A percentile compares a stretch with the other conserved stretches of the same genome.
Conservation (phyloP, 2,113 vertebrate genomes). For the Ameiurus melas region DNA sequence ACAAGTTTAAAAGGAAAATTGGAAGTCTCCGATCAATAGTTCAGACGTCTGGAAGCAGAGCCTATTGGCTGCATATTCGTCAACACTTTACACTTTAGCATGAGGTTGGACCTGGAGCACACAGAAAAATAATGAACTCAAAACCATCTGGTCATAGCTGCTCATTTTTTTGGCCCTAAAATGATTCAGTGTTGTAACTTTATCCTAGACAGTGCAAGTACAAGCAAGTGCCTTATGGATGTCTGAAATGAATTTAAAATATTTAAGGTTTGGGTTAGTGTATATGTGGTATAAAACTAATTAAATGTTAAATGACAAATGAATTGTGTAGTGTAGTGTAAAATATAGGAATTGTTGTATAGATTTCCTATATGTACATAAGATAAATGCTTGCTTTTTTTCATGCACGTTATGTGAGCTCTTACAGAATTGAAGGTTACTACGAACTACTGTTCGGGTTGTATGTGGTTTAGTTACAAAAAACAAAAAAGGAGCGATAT, state of each 20-base stretch:
- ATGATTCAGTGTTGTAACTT: slow-evolving; percentile 29
- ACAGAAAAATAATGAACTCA: slow-evolving; percentile 49
- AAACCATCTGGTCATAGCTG: slow-evolving; percentile 46
- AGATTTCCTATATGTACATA: neutral
- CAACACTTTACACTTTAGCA: neutral
- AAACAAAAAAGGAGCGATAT: neutral
- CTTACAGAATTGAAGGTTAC: neutral
- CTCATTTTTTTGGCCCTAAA: slow-evolving; percentile 54
- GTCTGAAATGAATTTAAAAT: neutral
- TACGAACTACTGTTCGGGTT: neutral
- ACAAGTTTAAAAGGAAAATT: neutral
- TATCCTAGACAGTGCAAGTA: slow-evolving; percentile 26
- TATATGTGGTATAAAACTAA: neutral
- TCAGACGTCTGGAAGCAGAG: slow-evolving; percentile 17
- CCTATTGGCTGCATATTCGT: neutral
- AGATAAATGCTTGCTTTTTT: neutral
- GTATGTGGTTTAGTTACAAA: neutral
- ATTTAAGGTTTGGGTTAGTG: neutral
- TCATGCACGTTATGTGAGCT: neutral
- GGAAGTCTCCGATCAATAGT: neutral
- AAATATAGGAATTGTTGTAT: neutral
- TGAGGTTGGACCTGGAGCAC: slow-evolving; percentile 17
- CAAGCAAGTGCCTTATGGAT: neutral
- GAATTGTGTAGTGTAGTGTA: neutral
- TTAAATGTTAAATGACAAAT: neutral